Conservation (phyloP, 2,888 invertebrate genomes). For the Hoplodrina ambigua region DNA sequence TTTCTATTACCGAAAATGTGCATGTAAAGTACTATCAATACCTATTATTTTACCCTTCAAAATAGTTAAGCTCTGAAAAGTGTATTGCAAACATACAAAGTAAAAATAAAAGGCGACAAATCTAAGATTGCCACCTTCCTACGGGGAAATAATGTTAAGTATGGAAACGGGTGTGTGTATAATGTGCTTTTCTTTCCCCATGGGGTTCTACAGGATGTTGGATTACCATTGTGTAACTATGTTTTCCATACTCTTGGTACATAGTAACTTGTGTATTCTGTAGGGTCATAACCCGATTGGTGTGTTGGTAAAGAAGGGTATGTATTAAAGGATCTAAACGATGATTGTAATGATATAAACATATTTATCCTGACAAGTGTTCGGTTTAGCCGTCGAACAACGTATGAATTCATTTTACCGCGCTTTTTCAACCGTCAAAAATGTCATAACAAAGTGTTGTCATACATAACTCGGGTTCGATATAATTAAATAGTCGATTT, state of each 20-base stretch:
- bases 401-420: no score
- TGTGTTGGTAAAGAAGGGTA: no score
- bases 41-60: constrained; percentile 10
- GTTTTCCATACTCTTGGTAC: neutral
- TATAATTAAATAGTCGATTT: no score
- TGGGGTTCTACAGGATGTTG: neutral
- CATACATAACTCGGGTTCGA: no score
- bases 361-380: no score
- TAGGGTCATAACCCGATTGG: no score
- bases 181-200: constrained; percentile 18
- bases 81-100: constrained; percentile 26
- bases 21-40: neutral
- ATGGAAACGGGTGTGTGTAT: constrained; percentile 19
- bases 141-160: constrained; percentile 28
- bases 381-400: no score
- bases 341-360: no score
- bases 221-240: constrained; percentile 7
- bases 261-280: no score
- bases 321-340: no score
- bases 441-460: no score
- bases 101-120: constrained; percentile 44
- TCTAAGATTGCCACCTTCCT: constrained; percentile 31
- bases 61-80: constrained; percentile 20
- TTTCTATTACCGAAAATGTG: neutral
- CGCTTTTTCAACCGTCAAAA: no score